Conservation (phyloP, 2,797 vertebrate species). For the Eulemur mongoz region DNA sequence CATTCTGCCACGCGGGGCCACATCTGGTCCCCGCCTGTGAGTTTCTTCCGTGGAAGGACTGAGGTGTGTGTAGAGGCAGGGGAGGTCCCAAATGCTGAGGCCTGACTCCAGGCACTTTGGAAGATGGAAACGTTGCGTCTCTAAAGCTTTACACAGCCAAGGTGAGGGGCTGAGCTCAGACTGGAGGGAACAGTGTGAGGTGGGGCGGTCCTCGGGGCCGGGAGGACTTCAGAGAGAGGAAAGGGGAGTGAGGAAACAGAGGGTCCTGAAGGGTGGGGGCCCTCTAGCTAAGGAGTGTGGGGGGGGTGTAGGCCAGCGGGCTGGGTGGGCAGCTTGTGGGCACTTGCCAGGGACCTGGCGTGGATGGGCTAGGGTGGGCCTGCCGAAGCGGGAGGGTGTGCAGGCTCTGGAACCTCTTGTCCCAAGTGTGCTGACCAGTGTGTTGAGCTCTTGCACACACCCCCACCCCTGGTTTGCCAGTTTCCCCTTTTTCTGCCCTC, state of each 20-base stretch:
- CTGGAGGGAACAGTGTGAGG: background rate
- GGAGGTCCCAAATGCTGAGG: background rate
- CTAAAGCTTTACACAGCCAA: background rate
- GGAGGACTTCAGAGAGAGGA: background rate
- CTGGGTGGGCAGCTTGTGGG: background rate
- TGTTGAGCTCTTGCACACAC: no score
- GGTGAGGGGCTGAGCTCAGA: background rate
- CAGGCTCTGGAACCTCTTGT: background rate
- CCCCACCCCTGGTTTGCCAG: background rate
- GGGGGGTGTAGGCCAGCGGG: background rate
- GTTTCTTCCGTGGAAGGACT: background rate
- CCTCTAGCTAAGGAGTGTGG: background rate
- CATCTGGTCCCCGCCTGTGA: background rate
- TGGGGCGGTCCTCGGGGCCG: background rate
- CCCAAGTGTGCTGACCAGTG: background rate
- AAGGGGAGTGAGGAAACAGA: background rate
- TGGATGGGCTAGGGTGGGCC: background rate
- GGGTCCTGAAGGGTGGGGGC: background rate
- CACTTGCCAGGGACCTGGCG: background rate
- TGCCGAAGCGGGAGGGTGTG: no score
- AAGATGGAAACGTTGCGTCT: background rate
- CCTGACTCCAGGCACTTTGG: background rate
- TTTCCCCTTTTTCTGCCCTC: background rate
- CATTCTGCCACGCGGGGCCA: background rate
- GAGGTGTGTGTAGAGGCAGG: background rate